Conservation (phyloP, 2,888 invertebrate genomes). For the Rhingia campestris region DNA sequence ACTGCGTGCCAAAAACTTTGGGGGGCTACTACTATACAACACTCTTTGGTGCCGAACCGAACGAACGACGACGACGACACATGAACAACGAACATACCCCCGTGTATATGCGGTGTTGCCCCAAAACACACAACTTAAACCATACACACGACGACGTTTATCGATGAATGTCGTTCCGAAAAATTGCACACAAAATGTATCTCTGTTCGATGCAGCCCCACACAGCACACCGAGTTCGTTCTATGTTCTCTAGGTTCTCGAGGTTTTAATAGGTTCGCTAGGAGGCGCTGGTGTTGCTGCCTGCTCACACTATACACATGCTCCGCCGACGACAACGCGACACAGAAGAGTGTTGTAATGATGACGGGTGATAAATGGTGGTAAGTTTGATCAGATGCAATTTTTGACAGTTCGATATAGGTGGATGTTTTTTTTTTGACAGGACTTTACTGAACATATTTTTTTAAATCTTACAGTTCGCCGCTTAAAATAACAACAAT, state of each 20-base stretch:
- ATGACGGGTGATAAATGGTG: slow-evolving; percentile 28
- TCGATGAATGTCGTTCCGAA: slow-evolving; percentile 62
- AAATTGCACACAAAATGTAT: slow-evolving; percentile 61
- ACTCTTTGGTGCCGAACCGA: slow-evolving; percentile 11
- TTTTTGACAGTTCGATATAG: slow-evolving; percentile 31
- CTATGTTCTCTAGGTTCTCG: slow-evolving; percentile 35
- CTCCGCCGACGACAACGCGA: slow-evolving; percentile 3
- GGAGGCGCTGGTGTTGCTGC: slow-evolving; percentile 4
- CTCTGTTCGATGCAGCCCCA: slow-evolving; percentile 47
- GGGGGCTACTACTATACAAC: slow-evolving; percentile 39
- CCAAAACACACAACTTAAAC: slow-evolving; percentile 56
- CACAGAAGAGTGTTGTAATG: slow-evolving; percentile 38
- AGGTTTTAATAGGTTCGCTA: slow-evolving; percentile 24
- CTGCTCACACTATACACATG: slow-evolving; percentile 9
- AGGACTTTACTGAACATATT: background rate
- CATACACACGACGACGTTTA: slow-evolving; percentile 62
- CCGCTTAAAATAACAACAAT: slow-evolving; percentile 43
- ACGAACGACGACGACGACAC: slow-evolving; percentile 11
- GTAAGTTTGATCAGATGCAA: slow-evolving; percentile 32
- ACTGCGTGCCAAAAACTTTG: slow-evolving; percentile 59
- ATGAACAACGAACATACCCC: slow-evolving; percentile 49
- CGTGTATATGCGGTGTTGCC: slow-evolving; percentile 49
- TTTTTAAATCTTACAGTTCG: slow-evolving; percentile 51
- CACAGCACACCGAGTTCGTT: slow-evolving; percentile 40
- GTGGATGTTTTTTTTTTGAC: background rate